Percentiles rank a stretch among this genome's conserved stretches.
These are phyloP conservation scores for Trachymyrmex septentrionalis DNA, from an alignment of 1,140 invertebrate genomes.

Conservation along the genomic window DNA sequence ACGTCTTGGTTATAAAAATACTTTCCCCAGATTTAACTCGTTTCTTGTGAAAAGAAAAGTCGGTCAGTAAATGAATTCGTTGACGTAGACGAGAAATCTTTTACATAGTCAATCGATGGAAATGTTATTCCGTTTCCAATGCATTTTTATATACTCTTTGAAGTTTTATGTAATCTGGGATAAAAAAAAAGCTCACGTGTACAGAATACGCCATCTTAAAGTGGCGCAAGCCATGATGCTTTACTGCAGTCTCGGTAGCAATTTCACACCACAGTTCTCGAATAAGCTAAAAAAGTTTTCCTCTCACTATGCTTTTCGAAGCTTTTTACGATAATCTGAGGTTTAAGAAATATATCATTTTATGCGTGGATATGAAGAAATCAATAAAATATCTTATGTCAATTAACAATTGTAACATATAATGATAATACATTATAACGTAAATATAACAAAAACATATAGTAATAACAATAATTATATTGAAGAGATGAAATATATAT, in stretches of 20 bases:
- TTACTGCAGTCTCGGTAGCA: constrained; percentile 12
- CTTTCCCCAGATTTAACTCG: constrained; percentile 1
- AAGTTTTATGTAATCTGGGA: constrained; percentile 38
- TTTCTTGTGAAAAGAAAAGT: constrained; percentile 8
- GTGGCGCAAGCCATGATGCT: constrained; percentile 6
- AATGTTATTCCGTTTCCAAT: constrained; percentile 1
- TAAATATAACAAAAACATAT: neutral
- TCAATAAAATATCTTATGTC: neutral
- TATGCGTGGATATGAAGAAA: neutral
- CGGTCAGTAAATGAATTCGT: constrained; percentile 1
- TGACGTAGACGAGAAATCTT: neutral
- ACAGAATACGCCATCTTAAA: constrained; percentile 18
- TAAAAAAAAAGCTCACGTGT: constrained; percentile 8
- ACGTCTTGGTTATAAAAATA: neutral
- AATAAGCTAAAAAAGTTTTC: constrained; percentile 40
- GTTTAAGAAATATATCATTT: neutral
- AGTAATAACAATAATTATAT: neutral
- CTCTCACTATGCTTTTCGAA: constrained; percentile 1
- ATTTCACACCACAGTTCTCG: constrained; percentile 33
- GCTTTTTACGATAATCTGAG: neutral
- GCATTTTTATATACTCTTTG: constrained; percentile 37
- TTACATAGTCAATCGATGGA: constrained; percentile 22
- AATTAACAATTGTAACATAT: neutral
- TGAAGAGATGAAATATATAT: neutral
- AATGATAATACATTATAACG: neutral